Evolutionary conservation across 1,140 invertebrate genomes (phyloP).

Genomic region (Sarcophaga peregrina): DNA sequence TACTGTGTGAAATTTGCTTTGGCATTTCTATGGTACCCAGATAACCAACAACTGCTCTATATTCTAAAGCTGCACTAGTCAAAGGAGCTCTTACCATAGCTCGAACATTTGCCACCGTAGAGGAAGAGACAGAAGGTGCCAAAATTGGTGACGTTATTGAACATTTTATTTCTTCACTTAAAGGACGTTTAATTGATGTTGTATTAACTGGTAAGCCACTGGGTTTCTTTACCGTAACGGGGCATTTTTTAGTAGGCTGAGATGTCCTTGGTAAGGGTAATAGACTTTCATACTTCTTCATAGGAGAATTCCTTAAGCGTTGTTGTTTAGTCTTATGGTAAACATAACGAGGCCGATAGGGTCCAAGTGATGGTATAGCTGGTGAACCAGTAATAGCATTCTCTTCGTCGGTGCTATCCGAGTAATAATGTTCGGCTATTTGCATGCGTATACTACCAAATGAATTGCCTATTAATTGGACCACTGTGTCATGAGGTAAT

Average conservation of each 20-base stretch:
- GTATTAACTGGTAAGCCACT: background rate
- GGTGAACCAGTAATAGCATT: slow-evolving; percentile 50
- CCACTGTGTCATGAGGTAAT: slow-evolving; percentile 91
- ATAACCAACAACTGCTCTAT: slow-evolving; percentile 90
- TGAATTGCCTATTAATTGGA: slow-evolving; percentile 86
- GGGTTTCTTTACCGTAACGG: background rate
- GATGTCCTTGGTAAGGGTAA: background rate
- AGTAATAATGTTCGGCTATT: slow-evolving; percentile 89
- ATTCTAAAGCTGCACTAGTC: slow-evolving; percentile 70
- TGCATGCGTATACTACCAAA: slow-evolving; percentile 82
- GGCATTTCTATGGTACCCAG: slow-evolving; percentile 96
- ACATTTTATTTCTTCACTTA: background rate
- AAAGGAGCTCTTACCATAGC: slow-evolving; percentile 53
- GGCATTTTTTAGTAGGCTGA: background rate
- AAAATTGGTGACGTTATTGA: background rate
- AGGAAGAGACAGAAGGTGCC: background rate
- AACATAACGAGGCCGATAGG: slow-evolving; percentile 27
- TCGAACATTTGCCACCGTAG: slow-evolving; percentile 63
- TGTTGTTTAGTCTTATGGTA: slow-evolving; percentile 36
- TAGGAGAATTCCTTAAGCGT: slow-evolving; percentile 6
- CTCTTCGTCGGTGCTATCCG: slow-evolving; percentile 74
- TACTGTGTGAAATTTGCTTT: slow-evolving; percentile 81
- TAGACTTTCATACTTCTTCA: slow-evolving; percentile 6
- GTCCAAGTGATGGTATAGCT: slow-evolving; percentile 43
- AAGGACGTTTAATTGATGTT: background rate